These are phyloP conservation scores for Dryobotodes eremita DNA, from an alignment of 2,888 invertebrate species.

Conservation along the genomic window DNA sequence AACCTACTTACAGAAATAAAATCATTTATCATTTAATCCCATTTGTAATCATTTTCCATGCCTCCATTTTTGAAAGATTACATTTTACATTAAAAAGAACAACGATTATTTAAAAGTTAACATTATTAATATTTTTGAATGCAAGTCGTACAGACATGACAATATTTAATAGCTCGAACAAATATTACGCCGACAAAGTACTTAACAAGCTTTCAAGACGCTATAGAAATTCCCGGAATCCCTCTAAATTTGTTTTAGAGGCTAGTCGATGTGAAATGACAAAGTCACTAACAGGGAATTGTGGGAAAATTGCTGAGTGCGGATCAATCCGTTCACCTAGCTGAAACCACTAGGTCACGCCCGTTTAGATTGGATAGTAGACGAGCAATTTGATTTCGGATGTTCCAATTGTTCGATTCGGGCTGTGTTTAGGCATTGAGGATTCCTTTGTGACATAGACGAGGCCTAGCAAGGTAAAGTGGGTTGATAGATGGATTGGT, in stretches of 20 bases:
- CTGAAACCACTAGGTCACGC: slow-evolving; percentile 68
- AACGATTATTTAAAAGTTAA: neutral
- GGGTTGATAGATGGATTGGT: slow-evolving; percentile 21
- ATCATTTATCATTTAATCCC: too few relatives aligned
- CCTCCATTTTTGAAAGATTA: neutral
- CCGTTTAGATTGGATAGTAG: slow-evolving; percentile 64
- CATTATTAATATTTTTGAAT: neutral
- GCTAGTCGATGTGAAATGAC: slow-evolving; percentile 66
- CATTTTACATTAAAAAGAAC: neutral
- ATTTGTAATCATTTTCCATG: neutral
- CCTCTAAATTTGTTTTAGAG: neutral
- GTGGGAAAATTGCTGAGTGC: slow-evolving; percentile 81
- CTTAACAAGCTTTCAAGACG: neutral
- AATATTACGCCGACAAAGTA: neutral
- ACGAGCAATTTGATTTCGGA: slow-evolving; percentile 48
- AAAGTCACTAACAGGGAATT: slow-evolving; percentile 74
- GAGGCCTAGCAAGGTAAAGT: slow-evolving; percentile 22
- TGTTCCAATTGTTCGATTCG: slow-evolving; percentile 26
- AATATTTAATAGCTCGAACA: neutral
- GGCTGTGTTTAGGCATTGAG: slow-evolving; percentile 29
- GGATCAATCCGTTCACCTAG: slow-evolving; percentile 80
- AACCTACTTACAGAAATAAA: too few relatives aligned
- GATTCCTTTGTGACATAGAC: slow-evolving; percentile 41
- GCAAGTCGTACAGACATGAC: neutral
- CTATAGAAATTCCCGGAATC: neutral